phyloP scores from a whole-genome alignment of 2,888 invertebrate species.

The Oegoconia quadripuncta region DNA sequence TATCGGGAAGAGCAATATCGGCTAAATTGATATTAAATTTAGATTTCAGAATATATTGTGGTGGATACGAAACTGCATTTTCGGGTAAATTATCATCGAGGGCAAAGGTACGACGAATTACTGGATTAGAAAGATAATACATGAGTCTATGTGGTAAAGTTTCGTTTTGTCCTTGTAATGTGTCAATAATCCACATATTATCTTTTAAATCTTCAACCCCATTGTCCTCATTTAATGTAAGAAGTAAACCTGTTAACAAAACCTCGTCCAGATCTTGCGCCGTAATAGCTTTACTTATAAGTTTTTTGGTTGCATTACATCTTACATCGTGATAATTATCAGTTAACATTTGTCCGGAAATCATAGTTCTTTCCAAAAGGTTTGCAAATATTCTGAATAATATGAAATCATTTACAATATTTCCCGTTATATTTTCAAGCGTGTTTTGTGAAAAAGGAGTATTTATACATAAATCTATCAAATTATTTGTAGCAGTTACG shows the following conservation, averaged over 20 bases:
- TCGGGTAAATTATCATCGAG: conserved; percentile 44
- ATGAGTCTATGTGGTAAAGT: conserved; percentile 42
- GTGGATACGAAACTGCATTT: conserved; percentile 50
- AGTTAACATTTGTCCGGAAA: conserved; percentile 13
- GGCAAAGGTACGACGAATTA: conserved; percentile 49
- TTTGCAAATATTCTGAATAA: conserved; percentile 50
- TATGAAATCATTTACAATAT: conserved; percentile 50
- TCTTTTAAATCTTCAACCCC: conserved; percentile 33
- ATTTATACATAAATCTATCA: conserved; percentile 46
- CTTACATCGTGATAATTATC: conserved; percentile 30
- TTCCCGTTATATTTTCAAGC: conserved; percentile 16
- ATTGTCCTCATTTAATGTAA: conserved; percentile 45
- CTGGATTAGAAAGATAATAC: conserved; percentile 45
- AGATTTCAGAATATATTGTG: conserved; percentile 58
- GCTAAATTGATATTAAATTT: conserved; percentile 67
- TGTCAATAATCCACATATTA: conserved; percentile 47
- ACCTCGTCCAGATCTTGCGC: conserved; percentile 61
- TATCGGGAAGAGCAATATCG: conserved; percentile 63
- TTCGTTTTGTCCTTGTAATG: conserved; percentile 55
- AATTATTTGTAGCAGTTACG: conserved; percentile 51
- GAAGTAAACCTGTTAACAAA: conserved; percentile 50
- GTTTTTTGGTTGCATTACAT: conserved; percentile 40
- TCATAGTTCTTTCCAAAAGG: conserved; percentile 26
- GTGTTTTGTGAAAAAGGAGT: conserved; percentile 19
- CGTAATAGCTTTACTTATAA: conserved; percentile 49